Base-by-base conservation (phyloP, 2,797 vertebrate species). In the Hafferia zeledoni region DNA sequence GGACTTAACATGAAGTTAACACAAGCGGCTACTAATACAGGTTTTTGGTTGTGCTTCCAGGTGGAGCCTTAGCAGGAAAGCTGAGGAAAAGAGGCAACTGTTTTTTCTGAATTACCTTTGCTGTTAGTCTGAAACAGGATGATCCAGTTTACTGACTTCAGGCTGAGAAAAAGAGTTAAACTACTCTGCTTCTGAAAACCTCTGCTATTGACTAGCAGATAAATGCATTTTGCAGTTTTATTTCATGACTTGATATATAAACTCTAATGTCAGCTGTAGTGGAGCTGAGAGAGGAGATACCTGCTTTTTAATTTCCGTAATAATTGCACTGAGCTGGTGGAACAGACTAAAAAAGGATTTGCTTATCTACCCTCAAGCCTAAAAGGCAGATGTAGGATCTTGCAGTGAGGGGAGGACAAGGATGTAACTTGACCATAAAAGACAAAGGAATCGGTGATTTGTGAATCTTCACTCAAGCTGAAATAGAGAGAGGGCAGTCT, bases 281-380 rank as follows among this genome's bases (percentile, higher is more conserved):
- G 44, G 56, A 83, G 14, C 35, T 77, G 65, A 81, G 68, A 90
- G 63, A 65, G 63, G 61, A 68, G 43, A 83, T 33, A 61, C 33
- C 25, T 49, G 28, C 68, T 90, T 78, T 79, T 75, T 35, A 37
- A 53, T 94, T 96, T 80, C 65, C 35, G 35, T 89, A 68, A 59
- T 68, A 92, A 92, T 87, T 93, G 50, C 79, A 71, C 28, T 69
- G 75, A 91, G 65, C 72, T 93, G 46, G 27, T 89, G 75, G 87
- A 88, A 81, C 24, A 33, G 75, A 85, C 77, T 64, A 17, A 75
- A 75, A 93, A 70, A 11, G 37, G 7, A 17, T 52, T 91, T 84
- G 37, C 75, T 90, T 92, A 49, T 82, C 60, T 74, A 49, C 43
- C 46, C 41, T 83, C 56, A 71, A 87, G 57, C 60, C 49, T 89